These are phyloP conservation scores for Drosophila robusta DNA, from an alignment of 2,888 invertebrate species.

Conservation along the genomic window DNA sequence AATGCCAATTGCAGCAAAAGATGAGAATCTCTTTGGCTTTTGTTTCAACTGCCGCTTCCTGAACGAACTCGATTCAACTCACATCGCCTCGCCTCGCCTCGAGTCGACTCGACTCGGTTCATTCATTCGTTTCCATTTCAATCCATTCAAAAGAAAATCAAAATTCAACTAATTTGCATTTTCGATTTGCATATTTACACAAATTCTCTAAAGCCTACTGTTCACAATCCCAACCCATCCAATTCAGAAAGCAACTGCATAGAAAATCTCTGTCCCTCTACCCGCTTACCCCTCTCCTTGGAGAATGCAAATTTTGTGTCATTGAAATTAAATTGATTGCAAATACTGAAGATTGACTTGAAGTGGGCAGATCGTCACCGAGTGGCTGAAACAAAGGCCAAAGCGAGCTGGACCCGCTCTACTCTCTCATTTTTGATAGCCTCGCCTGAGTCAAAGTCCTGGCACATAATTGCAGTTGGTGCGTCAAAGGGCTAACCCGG, in stretches of 20 bases:
- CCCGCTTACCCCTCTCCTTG: background rate
- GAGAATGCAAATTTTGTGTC: constrained; percentile 69
- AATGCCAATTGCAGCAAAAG: constrained; percentile 37
- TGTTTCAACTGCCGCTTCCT: constrained; percentile 30
- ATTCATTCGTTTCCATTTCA: constrained; percentile 50
- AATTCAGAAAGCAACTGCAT: constrained; percentile 26
- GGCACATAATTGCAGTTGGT: constrained; percentile 67
- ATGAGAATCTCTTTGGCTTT: constrained; percentile 47
- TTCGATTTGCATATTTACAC: constrained; percentile 78
- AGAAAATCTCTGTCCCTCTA: constrained; percentile 8
- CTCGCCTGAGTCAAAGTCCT: constrained; percentile 5
- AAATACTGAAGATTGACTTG: constrained; percentile 80
- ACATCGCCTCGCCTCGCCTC: background rate
- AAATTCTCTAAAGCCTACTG: constrained; percentile 56
- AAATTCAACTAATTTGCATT: constrained; percentile 79
- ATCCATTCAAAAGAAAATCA: constrained; percentile 68
- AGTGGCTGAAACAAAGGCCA: constrained; percentile 46
- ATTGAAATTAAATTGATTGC: constrained; percentile 81
- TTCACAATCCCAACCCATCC: constrained; percentile 9
- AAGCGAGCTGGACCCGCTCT: constrained; percentile 2
- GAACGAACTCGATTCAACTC: no score
- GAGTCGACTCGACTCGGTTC: constrained; percentile 20
- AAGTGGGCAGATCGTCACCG: constrained; percentile 57
- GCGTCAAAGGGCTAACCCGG: constrained; percentile 48
- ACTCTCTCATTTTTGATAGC: background rate